Percentiles rank a stretch among this genome's conserved stretches.
These are phyloP conservation scores for Dioctria linearis DNA, from an alignment of 2,888 invertebrate species.

Conservation along the genomic window DNA sequence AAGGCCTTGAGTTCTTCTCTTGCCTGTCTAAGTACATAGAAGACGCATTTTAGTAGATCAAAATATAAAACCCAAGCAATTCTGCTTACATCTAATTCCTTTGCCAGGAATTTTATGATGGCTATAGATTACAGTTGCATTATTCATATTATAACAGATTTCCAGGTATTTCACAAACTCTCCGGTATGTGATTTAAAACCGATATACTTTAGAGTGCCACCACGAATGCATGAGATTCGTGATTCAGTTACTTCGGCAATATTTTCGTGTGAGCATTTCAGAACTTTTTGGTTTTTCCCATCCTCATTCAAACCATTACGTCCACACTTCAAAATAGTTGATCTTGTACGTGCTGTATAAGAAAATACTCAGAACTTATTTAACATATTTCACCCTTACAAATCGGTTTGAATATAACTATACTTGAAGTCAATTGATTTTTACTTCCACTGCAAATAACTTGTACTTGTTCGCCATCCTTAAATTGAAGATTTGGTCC, in stretches of 20 bases:
- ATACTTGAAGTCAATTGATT: constrained; percentile 3
- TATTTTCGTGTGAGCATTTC: background rate
- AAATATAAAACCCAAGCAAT: background rate
- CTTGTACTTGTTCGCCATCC: background rate
- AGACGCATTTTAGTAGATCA: background rate
- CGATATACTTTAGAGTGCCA: no score
- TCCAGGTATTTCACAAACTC: no score
- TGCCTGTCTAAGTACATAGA: background rate
- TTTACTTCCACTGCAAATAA: constrained; percentile 1
- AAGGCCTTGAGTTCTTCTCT: background rate
- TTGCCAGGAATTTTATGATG: no score
- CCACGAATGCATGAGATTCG: no score
- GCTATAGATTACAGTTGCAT: no score
- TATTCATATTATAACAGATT: no score
- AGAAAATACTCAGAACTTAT: background rate
- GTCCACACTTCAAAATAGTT: background rate
- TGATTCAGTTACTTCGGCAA: no score
- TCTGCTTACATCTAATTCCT: no score
- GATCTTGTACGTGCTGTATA: background rate
- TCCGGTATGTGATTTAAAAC: no score
- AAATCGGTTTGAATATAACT: background rate
- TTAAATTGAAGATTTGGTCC: background rate
- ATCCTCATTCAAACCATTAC: background rate
- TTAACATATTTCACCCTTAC: background rate
- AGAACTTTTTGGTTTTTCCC: background rate